Conservation (phyloP, 2,888 invertebrate species). For the Biston stratarius region DNA sequence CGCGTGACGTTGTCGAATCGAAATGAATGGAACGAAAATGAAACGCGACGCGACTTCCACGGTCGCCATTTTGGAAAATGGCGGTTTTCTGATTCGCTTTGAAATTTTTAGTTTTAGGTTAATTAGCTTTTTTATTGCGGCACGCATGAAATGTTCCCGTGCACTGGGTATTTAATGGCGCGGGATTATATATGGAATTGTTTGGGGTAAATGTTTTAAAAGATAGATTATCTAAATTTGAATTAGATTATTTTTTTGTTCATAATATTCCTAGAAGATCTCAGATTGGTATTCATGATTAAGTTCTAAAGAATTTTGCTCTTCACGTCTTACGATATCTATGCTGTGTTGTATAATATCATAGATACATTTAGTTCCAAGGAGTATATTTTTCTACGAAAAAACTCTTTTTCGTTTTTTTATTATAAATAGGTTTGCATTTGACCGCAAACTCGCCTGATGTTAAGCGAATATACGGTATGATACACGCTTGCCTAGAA, state of each 20-base stretch:
- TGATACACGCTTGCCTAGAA: too few species aligned
- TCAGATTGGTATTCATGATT: too few species aligned
- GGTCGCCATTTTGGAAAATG: conserved; percentile 68
- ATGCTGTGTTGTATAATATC: too few species aligned
- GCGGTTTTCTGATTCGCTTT: conserved; percentile 49
- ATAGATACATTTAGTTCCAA: too few species aligned
- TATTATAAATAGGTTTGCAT: too few species aligned
- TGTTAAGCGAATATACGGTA: too few species aligned
- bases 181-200: conserved; percentile 13
- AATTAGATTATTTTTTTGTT: not conserved
- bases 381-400: too few species aligned
- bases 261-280: not conserved
- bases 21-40: conserved; percentile 66
- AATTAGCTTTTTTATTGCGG: conserved; percentile 42
- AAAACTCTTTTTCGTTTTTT: not conserved
- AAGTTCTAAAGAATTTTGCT: too few species aligned
- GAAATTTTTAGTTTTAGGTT: conserved; percentile 36
- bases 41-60: conserved; percentile 55
- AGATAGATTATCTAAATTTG: not conserved
- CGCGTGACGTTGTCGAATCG: conserved; percentile 61
- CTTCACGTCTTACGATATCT: too few species aligned
- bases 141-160: conserved; percentile 38
- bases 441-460: too few species aligned
- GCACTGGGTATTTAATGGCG: conserved; percentile 9
- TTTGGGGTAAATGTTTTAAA: too few species aligned